These are phyloP conservation scores for Parauchenoglanis ngamensis DNA, from an alignment of 2,797 vertebrate species.

Conservation along the genomic window DNA sequence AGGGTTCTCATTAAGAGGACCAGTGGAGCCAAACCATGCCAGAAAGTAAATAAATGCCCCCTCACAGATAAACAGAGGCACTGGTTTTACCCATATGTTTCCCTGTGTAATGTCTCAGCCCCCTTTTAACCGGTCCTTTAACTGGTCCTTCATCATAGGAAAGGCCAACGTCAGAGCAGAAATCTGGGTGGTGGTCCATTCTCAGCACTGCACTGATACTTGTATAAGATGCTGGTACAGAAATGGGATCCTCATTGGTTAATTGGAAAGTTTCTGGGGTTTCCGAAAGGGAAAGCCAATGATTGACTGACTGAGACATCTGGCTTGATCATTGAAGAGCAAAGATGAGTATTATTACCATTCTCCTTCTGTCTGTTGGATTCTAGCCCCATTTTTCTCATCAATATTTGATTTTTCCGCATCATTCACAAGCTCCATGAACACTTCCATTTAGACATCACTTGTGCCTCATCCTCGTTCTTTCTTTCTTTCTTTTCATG, in stretches of 20 bases:
- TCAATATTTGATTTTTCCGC: constrained; percentile 85
- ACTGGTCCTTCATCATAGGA: background rate
- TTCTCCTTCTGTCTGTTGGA: constrained; percentile 50
- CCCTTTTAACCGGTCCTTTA: no score
- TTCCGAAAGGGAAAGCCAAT: background rate
- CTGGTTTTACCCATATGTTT: background rate
- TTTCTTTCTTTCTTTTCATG: background rate
- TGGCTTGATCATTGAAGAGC: background rate
- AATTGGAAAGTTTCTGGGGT: background rate
- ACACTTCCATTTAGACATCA: constrained; percentile 56
- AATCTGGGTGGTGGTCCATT: background rate
- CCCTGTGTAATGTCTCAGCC: background rate
- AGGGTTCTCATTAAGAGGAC: background rate
- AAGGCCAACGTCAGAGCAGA: background rate
- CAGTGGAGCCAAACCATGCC: background rate
- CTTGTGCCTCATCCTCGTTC: constrained; percentile 56
- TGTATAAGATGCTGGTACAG: no score
- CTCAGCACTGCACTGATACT: background rate
- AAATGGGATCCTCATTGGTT: no score
- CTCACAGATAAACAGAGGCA: background rate
- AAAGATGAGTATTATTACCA: constrained; percentile 15
- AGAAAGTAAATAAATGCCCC: background rate
- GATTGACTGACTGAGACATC: background rate
- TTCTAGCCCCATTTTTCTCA: constrained; percentile 19
- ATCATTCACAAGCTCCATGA: constrained; percentile 77